Percentiles rank a stretch among this genome's conserved stretches.
These are phyloP conservation scores for Dorcus parallelipipedus DNA, from an alignment of 2,888 invertebrate species.

Conservation along the genomic window DNA sequence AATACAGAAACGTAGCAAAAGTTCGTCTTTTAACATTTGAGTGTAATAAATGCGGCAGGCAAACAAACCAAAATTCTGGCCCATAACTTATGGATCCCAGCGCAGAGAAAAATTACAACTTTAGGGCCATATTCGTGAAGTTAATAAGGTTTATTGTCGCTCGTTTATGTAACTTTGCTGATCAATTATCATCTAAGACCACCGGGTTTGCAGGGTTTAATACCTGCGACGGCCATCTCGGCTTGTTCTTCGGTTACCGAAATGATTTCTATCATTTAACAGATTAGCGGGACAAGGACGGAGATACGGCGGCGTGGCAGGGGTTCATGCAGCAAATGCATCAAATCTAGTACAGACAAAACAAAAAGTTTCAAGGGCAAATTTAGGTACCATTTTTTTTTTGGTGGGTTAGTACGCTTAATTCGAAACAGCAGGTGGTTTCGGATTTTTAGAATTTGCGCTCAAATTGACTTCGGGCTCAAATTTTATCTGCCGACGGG, in stretches of 20 bases:
- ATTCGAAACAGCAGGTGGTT: slow-evolving; percentile 21
- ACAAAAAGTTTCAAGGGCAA: slow-evolving; percentile 22
- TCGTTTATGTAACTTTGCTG: slow-evolving; percentile 28
- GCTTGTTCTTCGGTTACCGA: slow-evolving; percentile 10
- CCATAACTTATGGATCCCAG: slow-evolving; percentile 21
- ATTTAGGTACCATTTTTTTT: slow-evolving; percentile 15
- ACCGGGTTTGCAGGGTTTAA: slow-evolving; percentile 31
- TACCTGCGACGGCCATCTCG: slow-evolving; percentile 26
- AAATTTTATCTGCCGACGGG: slow-evolving; percentile 26
- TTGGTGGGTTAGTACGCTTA: slow-evolving; percentile 16
- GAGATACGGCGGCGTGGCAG: not conserved
- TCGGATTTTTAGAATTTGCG: slow-evolving; percentile 18
- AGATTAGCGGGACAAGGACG: not conserved
- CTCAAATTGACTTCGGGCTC: slow-evolving; percentile 17
- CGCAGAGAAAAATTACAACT: slow-evolving; percentile 24
- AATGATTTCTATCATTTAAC: not conserved
- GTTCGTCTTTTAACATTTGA: not conserved
- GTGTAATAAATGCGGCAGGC: slow-evolving; percentile 21
- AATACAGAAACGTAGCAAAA: too few relatives aligned
- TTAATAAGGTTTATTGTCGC: slow-evolving; percentile 28
- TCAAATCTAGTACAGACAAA: slow-evolving; percentile 21
- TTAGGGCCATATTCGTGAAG: slow-evolving; percentile 19
- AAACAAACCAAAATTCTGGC: slow-evolving; percentile 19
- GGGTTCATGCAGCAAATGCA: slow-evolving; percentile 16
- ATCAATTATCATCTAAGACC: slow-evolving; percentile 33